These are phyloP conservation scores for Coelogynopora nodosa DNA, from an alignment of 2,888 invertebrate species.

Conservation along the genomic window DNA sequence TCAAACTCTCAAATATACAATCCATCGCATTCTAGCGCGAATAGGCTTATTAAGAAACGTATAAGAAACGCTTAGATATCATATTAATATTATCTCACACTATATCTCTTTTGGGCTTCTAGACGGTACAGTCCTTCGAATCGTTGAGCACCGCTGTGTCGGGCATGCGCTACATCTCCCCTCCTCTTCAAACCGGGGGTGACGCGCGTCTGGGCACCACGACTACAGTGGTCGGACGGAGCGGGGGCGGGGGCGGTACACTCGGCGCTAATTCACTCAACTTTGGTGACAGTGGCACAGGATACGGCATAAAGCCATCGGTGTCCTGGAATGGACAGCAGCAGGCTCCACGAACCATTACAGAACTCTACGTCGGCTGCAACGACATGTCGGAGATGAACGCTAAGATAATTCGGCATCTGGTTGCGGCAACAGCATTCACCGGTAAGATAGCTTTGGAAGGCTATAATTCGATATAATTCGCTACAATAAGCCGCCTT, in stretches of 20 bases:
- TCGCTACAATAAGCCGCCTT: no score
- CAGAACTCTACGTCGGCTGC: neutral
- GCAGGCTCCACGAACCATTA: neutral
- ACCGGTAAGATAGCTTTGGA: neutral
- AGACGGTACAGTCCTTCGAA: neutral
- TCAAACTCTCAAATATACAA: no score
- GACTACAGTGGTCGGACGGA: neutral
- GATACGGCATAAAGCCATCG: no score
- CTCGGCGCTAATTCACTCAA: neutral
- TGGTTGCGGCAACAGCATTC: neutral
- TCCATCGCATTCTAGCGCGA: no score
- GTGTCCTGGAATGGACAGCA: no score
- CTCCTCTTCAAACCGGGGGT: neutral
- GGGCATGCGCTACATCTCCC: neutral
- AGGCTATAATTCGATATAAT: no score
- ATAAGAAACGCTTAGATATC: no score
- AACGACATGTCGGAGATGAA: neutral
- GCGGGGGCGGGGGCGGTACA: neutral
- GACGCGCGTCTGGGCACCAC: neutral
- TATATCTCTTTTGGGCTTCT: no score
- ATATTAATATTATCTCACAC: no score
- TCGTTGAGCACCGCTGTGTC: neutral
- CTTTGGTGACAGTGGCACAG: neutral
- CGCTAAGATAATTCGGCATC: neutral
- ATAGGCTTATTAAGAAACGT: no score